Percentiles rank a stretch among this genome's conserved stretches.
Conservation (phyloP, 2,888 invertebrate species). For the Ceraclea dissimilis region DNA sequence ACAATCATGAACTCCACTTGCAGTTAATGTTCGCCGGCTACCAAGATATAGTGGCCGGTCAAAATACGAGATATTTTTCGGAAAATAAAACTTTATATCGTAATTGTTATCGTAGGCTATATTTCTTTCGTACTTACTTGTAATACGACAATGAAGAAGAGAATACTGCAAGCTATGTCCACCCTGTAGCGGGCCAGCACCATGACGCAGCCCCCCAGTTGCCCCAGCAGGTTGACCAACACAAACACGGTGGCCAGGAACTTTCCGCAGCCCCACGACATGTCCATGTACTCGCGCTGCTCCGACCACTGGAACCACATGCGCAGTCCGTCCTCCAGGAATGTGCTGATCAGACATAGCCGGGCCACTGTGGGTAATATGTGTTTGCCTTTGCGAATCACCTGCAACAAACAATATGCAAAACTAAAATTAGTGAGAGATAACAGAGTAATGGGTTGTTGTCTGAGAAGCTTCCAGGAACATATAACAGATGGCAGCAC, state of each 20-base stretch:
- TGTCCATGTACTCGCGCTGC: conserved; percentile 95
- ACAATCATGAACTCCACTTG: too few species aligned
- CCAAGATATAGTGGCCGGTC: too few species aligned
- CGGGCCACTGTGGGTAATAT: conserved; percentile 93
- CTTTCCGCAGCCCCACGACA: conserved; percentile 94
- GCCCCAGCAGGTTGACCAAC: conserved; percentile 89
- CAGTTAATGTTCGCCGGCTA: too few species aligned
- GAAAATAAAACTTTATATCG: too few species aligned
- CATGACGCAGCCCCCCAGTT: conserved; percentile 94
- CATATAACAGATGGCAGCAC: too few species aligned
- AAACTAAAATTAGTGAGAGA: background rate
- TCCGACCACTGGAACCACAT: conserved; percentile 99
- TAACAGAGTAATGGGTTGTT: background rate
- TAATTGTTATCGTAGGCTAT: too few species aligned
- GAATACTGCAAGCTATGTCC: conserved; percentile 80
- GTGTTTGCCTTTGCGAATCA: conserved; percentile 85
- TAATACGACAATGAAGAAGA: conserved; percentile 92
- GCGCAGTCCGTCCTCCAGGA: conserved; percentile 96
- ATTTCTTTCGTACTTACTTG: too few species aligned
- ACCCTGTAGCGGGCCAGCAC: conserved; percentile 89
- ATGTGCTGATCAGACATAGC: conserved; percentile 95
- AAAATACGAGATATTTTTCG: too few species aligned
- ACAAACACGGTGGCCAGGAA: conserved; percentile 94
- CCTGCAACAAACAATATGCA: conserved; percentile 47
- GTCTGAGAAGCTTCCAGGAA: too few species aligned